Percentiles rank a stretch among this genome's conserved stretches.
phyloP scores from a whole-genome alignment of 2,888 invertebrate species.

The Dicyrtoma fusca region DNA sequence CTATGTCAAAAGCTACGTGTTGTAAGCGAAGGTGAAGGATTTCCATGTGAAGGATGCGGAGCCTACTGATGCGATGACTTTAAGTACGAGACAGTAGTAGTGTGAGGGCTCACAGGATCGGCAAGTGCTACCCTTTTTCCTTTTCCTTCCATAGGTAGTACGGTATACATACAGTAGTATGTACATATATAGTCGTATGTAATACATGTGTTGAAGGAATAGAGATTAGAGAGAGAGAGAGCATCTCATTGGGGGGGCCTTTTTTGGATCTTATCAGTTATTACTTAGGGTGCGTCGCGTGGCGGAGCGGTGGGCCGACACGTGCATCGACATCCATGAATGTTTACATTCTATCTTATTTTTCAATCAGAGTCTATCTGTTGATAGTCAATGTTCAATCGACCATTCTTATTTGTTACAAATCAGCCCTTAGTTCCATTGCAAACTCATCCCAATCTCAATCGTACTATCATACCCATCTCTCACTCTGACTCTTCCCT shows the following conservation, averaged over 20 bases:
- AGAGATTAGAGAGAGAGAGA: neutral
- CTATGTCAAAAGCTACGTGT: no score
- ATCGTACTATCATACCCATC: no score
- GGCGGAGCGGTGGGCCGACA: constrained; percentile 37
- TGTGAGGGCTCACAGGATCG: neutral
- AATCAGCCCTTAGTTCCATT: constrained; percentile 8
- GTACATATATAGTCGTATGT: neutral
- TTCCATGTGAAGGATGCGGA: no score
- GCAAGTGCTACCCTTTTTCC: neutral
- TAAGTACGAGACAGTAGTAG: neutral
- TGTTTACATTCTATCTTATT: constrained; percentile 51
- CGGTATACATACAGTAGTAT: neutral
- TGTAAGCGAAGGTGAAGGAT: no score
- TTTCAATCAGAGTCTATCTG: constrained; percentile 38
- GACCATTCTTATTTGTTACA: constrained; percentile 36
- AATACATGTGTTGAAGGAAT: neutral
- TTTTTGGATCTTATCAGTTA: constrained; percentile 37
- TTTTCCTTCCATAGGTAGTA: neutral
- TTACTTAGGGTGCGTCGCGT: constrained; percentile 43
- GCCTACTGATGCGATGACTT: no score
- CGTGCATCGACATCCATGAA: constrained; percentile 49
- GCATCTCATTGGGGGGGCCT: constrained; percentile 44
- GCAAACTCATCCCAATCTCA: constrained; percentile 23
- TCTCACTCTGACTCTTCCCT: no score
- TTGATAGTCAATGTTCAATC: constrained; percentile 45